Evolutionary conservation across 2,113 vertebrate species (phyloP), one percentile per base, ranked within the genome.

Genomic region (Myotis brandtii): DNA sequence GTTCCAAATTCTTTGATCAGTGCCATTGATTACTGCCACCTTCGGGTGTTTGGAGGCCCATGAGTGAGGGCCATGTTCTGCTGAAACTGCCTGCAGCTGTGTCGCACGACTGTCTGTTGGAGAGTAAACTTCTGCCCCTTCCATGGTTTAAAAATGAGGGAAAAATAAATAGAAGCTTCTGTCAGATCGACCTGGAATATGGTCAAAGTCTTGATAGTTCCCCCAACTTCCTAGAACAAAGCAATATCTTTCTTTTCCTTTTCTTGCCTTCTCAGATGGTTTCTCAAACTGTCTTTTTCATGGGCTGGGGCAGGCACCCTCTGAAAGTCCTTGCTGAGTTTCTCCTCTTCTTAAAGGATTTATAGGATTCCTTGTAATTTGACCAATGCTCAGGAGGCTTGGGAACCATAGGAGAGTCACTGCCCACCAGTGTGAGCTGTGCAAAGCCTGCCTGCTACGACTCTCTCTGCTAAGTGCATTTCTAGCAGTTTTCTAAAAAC

Each of bases 171-270:
- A 85, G 86, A 75, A 70, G 23, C 69, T 9, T 94, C 73, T 91
- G 59, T 62, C n/a, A 9, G n/a, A 54, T 37, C 21, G 25, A 48
- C 88, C 37, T 64, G 54, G 37, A 2, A 3, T 32, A 46, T 2
- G 1, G 67, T 82, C 50, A 27, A 64, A 27, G 20, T 0, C 0
- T 1, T 62, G 40, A 32, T 11, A 50, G 9, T 50, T 97, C 43
- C 81, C 91, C 1, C 3, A 54, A 85, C 18, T 25, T 95, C 87
- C 92, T 37, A 81, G 90, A 95, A 91, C 93, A 85, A 30, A 46
- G 79, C 9, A 62, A 8, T 32, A 14, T 14, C 12, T 48, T 43
- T 87, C 62, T 30, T 90, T 40, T 77, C 14, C 66, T 81, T 77
- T 72, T 40, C 30, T 69, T 82, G 50, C 77, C 11, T 34, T 89